Evolutionary conservation across 2,797 vertebrate species (phyloP).

Genomic region (Hephaestus fuliginosus): DNA sequence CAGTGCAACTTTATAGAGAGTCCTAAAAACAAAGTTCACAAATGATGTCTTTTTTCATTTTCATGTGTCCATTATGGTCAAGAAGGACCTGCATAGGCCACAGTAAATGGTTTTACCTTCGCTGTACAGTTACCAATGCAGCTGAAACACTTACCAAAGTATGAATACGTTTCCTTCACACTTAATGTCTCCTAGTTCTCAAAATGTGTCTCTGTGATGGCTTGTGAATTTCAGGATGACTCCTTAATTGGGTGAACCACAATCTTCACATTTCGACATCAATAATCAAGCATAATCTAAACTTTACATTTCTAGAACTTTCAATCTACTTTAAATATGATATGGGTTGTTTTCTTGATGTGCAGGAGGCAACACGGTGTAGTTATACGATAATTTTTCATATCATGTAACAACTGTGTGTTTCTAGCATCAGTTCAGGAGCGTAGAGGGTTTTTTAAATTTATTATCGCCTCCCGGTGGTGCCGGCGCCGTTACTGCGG

Average conservation of each 20-base stretch:
- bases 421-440: constrained; percentile 5
- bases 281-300: background rate
- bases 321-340: constrained; percentile 12
- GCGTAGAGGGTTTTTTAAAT: background rate
- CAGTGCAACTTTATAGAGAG: background rate
- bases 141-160: constrained; percentile 15
- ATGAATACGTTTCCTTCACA: constrained; percentile 7
- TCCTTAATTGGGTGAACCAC: background rate
- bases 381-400: constrained; percentile 3
- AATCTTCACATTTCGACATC: constrained; percentile 2
- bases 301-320: constrained; percentile 29
- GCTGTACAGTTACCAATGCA: constrained; percentile 9
- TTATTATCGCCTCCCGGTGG: constrained; percentile 87
- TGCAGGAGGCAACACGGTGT: constrained; percentile 71
- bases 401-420: constrained; percentile 19
- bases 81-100: constrained; percentile 51
- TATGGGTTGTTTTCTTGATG: constrained; percentile 36
- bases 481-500: constrained; percentile 79
- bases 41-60: background rate
- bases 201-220: constrained; percentile 25
- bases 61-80: background rate
- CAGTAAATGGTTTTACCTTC: constrained; percentile 31
- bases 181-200: constrained; percentile 4
- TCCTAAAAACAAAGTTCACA: constrained; percentile 8
- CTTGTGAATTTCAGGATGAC: constrained; percentile 22